Evolutionary conservation across 2,888 invertebrate species (phyloP).

Genomic region (Gibbula magus): DNA sequence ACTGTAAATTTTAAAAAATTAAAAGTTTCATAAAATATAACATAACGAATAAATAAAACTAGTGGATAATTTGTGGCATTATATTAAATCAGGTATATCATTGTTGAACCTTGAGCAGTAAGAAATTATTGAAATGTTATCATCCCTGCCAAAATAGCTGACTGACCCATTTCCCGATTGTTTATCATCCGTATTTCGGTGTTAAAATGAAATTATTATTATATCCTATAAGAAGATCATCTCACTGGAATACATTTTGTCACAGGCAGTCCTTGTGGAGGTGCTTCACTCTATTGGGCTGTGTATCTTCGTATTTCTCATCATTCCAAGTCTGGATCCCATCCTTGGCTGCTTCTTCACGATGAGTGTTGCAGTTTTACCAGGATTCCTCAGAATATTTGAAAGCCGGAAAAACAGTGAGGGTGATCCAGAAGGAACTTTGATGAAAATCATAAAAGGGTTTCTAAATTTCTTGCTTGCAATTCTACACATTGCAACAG

Average conservation of each 20-base stretch:
- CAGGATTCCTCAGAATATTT: slow-evolving; percentile 46
- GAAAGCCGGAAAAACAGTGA: slow-evolving; percentile 23
- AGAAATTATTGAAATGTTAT: too few relatives aligned
- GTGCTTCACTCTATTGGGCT: slow-evolving; percentile 59
- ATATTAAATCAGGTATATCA: too few relatives aligned
- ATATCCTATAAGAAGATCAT: not conserved
- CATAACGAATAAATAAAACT: too few relatives aligned
- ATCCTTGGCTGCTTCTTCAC: slow-evolving; percentile 46
- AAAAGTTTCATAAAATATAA: too few relatives aligned
- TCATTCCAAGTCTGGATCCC: slow-evolving; percentile 59
- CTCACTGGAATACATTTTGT: not conserved
- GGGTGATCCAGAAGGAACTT: not conserved
- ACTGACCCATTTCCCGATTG: too few relatives aligned
- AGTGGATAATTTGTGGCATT: too few relatives aligned
- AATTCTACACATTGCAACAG: slow-evolving; percentile 38
- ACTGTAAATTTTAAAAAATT: not conserved
- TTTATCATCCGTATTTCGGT: too few relatives aligned
- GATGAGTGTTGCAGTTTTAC: slow-evolving; percentile 45
- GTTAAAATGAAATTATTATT: not conserved
- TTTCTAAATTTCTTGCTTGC: slow-evolving; percentile 40
- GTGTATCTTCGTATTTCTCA: slow-evolving; percentile 52
- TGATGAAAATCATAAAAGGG: slow-evolving; percentile 27
- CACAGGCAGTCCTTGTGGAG: slow-evolving; percentile 54
- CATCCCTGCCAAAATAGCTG: too few relatives aligned
- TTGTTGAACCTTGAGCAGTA: too few relatives aligned